phyloP scores from a whole-genome alignment of 2,888 invertebrate species.

The Cabera pusaria region DNA sequence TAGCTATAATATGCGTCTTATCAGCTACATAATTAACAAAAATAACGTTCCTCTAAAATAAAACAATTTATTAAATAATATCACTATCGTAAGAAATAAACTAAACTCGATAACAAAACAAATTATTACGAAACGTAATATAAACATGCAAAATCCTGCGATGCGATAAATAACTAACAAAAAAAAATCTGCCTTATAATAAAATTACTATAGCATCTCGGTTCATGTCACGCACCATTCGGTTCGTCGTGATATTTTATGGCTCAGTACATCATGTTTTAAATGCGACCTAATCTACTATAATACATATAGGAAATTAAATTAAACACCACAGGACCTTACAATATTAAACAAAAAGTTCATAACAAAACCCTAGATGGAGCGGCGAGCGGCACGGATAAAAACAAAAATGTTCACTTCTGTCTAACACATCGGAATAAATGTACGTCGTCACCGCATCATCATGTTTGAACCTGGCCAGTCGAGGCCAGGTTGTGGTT shows the following conservation, averaged over 20 bases:
- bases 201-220: slow-evolving; percentile 4
- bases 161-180: slow-evolving; percentile 17
- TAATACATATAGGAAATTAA: slow-evolving; percentile 1
- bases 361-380: slow-evolving; percentile 32
- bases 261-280: slow-evolving; percentile 17
- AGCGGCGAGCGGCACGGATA: slow-evolving; percentile 1
- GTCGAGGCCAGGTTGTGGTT: slow-evolving; percentile 16
- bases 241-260: slow-evolving; percentile 3
- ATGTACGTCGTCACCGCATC: slow-evolving; percentile 8
- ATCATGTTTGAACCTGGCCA: slow-evolving; percentile 20
- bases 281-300: slow-evolving; percentile 16
- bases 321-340: slow-evolving; percentile 26
- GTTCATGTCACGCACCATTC: slow-evolving; percentile 15
- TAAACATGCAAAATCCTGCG: slow-evolving; percentile 28
- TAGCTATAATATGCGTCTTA: no score
- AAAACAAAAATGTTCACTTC: slow-evolving; percentile 24
- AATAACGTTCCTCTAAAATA: slow-evolving; percentile 41
- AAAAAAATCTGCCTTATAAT: slow-evolving; percentile 24
- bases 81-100: slow-evolving; percentile 56
- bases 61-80: slow-evolving; percentile 59
- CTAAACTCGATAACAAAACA: slow-evolving; percentile 55
- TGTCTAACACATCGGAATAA: slow-evolving; percentile 11
- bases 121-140: slow-evolving; percentile 55
- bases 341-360: slow-evolving; percentile 36
- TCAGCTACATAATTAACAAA: slow-evolving; percentile 13